Conservation (phyloP, 2,888 invertebrate species). For the Pristionchus maxplancki region DNA sequence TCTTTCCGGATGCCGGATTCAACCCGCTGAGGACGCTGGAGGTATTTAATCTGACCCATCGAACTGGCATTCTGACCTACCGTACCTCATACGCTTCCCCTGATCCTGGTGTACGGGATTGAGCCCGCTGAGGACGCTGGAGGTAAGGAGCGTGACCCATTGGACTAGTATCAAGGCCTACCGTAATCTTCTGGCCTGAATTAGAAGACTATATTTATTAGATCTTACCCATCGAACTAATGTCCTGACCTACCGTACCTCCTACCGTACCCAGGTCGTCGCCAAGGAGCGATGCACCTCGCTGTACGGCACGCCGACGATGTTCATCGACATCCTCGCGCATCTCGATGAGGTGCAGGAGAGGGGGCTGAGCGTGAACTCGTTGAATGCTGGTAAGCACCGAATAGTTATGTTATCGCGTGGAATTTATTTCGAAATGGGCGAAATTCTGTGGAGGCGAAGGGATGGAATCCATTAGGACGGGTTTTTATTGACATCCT, state of each 20-base stretch:
- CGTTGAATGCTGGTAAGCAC: conserved; percentile 22
- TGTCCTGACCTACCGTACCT: background rate
- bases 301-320: conserved; percentile 80
- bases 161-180: background rate
- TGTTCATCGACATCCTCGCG: conserved; percentile 80
- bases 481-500: too few relatives aligned
- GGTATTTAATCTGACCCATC: too few relatives aligned
- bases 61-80: background rate
- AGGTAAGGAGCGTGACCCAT: background rate
- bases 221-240: too few relatives aligned
- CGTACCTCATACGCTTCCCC: background rate
- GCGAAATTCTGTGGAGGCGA: too few relatives aligned
- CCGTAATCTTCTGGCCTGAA: background rate
- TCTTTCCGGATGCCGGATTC: conserved; percentile 79
- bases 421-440: background rate
- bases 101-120: background rate
- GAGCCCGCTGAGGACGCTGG: too few relatives aligned
- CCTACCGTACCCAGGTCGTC: too few relatives aligned
- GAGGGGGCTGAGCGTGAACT: background rate
- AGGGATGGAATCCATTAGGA: too few relatives aligned
- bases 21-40: conserved; percentile 83
- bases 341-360: conserved; percentile 63
- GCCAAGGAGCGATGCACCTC: conserved; percentile 83
- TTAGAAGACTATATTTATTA: too few relatives aligned
- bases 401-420: background rate